These are phyloP conservation scores for Mesorhabditis sp. DNA, from an alignment of 2,888 invertebrate species.

Conservation along the genomic window DNA sequence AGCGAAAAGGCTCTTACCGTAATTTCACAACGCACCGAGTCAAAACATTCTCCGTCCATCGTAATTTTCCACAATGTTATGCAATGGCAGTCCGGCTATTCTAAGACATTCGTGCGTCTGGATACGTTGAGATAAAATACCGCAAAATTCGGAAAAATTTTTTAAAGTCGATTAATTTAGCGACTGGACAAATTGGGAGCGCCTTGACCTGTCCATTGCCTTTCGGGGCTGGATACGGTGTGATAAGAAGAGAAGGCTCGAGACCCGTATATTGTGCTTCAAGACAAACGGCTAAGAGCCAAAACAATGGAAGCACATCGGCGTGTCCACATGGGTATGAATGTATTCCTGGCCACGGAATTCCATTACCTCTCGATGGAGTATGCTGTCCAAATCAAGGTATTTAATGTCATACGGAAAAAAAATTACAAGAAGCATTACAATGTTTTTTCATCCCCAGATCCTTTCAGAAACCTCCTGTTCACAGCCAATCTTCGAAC, in stretches of 20 bases:
- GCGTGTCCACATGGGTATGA: slow-evolving; percentile 37
- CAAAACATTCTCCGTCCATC: too few relatives aligned
- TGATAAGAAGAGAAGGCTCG: slow-evolving; percentile 32
- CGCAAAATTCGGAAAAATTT: too few relatives aligned
- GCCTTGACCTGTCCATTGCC: slow-evolving; percentile 52
- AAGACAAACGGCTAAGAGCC: slow-evolving; percentile 22
- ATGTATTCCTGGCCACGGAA: slow-evolving; percentile 40
- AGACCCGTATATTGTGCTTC: slow-evolving; percentile 34
- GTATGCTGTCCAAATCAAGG: slow-evolving; percentile 47
- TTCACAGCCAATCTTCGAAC: slow-evolving; percentile 32
- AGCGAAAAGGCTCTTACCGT: too few relatives aligned
- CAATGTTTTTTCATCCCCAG: background rate
- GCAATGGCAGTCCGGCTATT: too few relatives aligned
- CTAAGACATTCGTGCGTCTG: too few relatives aligned
- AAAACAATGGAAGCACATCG: too few relatives aligned
- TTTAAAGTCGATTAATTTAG: slow-evolving; percentile 24
- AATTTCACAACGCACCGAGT: too few relatives aligned
- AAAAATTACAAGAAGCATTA: background rate
- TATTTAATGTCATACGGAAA: slow-evolving; percentile 8
- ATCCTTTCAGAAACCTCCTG: slow-evolving; percentile 36
- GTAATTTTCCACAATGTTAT: too few relatives aligned
- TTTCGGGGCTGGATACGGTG: slow-evolving; percentile 48
- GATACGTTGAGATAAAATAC: too few relatives aligned
- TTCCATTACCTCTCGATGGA: slow-evolving; percentile 30
- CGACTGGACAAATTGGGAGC: slow-evolving; percentile 45